Percentiles rank a stretch among this genome's conserved stretches.
These are phyloP conservation scores for Thymelicus acteon DNA, from an alignment of 2,888 invertebrate genomes.

Conservation along the genomic window DNA sequence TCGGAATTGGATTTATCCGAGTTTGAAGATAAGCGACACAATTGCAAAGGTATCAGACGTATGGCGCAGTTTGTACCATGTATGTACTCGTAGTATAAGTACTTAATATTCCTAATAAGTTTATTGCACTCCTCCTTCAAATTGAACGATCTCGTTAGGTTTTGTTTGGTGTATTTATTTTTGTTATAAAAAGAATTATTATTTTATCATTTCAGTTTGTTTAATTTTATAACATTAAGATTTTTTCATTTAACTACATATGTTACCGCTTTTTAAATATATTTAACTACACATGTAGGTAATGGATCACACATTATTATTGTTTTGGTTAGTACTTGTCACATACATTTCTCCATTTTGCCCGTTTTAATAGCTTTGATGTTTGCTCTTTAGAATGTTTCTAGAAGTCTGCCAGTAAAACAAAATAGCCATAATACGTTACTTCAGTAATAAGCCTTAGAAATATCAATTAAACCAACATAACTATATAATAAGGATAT, in stretches of 20 bases:
- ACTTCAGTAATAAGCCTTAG: no score
- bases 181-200: slow-evolving; percentile 4
- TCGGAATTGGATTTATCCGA: no score
- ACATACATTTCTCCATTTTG: not conserved
- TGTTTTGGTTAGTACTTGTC: not conserved
- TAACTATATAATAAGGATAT: no score
- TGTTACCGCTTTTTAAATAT: slow-evolving; percentile 5
- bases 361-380: not conserved
- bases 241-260: not conserved
- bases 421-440: not conserved
- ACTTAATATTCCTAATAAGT: slow-evolving; percentile 30
- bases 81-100: slow-evolving; percentile 18
- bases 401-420: not conserved
- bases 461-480: no score
- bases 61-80: not conserved
- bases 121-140: not conserved
- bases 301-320: not conserved
- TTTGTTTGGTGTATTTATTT: slow-evolving; percentile 11
- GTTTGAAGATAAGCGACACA: no score
- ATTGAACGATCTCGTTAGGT: slow-evolving; percentile 1
- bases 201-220: slow-evolving; percentile 1
- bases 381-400: not conserved
- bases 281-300: not conserved
- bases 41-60: not conserved
- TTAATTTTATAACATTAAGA: not conserved